Conservation (phyloP, 2,113 vertebrate genomes). For the Poeciliopsis prolifica region DNA sequence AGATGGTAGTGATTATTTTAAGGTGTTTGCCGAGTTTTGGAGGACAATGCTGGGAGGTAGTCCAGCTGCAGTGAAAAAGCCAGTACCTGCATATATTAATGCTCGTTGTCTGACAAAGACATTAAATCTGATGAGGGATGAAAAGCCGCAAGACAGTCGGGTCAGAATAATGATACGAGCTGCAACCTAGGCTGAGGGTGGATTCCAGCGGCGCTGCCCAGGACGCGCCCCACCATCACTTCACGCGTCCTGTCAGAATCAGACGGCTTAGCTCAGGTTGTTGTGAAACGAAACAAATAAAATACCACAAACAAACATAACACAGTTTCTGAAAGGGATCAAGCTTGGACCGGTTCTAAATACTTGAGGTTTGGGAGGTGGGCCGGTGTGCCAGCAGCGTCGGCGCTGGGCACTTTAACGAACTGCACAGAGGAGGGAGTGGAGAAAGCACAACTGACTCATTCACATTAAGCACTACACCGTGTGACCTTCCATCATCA, state of each 20-base stretch:
- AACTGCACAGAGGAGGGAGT: background rate
- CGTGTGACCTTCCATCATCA: conserved; percentile 44
- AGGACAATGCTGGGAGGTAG: conserved; percentile 59
- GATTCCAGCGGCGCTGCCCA: conserved; percentile 3
- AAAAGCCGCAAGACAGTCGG: conserved; percentile 23
- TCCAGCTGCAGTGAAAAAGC: conserved; percentile 43
- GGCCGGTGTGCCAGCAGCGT: conserved; percentile 11
- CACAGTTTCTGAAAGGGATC: no score
- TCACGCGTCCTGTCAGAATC: no score
- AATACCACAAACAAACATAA: no score
- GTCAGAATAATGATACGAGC: conserved; percentile 11
- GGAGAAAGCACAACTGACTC: conserved; percentile 35
- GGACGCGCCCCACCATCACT: background rate
- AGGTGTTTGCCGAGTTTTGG: conserved; percentile 60
- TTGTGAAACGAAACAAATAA: no score
- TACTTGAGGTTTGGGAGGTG: conserved; percentile 19
- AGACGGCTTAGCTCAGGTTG: background rate
- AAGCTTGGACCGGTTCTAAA: background rate
- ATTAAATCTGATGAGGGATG: conserved; percentile 5
- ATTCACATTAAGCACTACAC: conserved; percentile 44
- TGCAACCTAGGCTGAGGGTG: background rate
- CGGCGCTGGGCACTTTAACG: background rate
- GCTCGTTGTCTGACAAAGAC: conserved; percentile 24
- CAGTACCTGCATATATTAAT: conserved; percentile 55
- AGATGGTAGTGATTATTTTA: conserved; percentile 73